A percentile compares a stretch with the other conserved stretches of the same genome.
Conservation (phyloP, 2,888 invertebrate species). For the Pachliopta kotzebuea region DNA sequence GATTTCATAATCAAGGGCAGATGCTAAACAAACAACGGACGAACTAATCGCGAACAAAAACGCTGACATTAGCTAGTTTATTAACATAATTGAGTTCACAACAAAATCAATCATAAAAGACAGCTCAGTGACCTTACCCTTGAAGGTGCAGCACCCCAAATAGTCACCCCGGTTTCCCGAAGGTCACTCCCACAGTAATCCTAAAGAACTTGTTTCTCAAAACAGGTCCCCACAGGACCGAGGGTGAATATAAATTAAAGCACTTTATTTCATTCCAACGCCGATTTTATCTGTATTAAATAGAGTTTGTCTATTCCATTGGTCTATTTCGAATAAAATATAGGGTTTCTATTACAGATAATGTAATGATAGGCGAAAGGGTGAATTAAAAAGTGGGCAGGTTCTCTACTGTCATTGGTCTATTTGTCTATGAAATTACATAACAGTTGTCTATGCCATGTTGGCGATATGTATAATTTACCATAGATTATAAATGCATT, state of each 20-base stretch:
- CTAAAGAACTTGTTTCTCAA: conserved; percentile 15
- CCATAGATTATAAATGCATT: neutral
- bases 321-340: conserved; percentile 23
- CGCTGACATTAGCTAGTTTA: neutral
- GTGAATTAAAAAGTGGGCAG: conserved; percentile 7
- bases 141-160: conserved; percentile 20
- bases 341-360: conserved; percentile 15
- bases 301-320: conserved; percentile 18
- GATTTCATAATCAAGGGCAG: neutral
- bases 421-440: neutral
- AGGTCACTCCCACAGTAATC: conserved; percentile 29
- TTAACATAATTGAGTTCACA: conserved; percentile 4
- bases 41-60: no score
- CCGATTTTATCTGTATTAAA: conserved; percentile 8
- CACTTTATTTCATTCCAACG: conserved; percentile 3
- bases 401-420: neutral
- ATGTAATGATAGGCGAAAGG: conserved; percentile 1
- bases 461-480: neutral
- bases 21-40: neutral
- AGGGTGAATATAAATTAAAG: conserved; percentile 25
- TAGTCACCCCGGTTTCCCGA: conserved; percentile 15
- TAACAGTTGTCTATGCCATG: neutral
- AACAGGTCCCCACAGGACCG: conserved; percentile 21
- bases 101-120: conserved; percentile 7
- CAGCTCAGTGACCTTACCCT: conserved; percentile 20